Conservation (phyloP, 2,888 invertebrate species). For the Uropetala carovei region DNA sequence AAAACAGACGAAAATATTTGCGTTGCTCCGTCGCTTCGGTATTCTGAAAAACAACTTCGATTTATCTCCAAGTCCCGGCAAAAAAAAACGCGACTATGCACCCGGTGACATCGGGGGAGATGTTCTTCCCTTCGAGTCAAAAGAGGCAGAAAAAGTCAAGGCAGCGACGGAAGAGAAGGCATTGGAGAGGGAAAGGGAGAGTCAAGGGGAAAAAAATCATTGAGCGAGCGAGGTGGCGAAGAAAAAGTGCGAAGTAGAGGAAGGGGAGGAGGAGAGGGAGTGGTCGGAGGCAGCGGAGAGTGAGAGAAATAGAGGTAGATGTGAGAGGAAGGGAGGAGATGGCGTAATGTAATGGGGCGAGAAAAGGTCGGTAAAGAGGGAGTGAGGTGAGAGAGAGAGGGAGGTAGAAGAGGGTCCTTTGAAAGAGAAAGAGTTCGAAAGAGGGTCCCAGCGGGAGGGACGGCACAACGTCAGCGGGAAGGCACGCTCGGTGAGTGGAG, state of each 20-base stretch:
- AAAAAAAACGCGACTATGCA: too few relatives aligned
- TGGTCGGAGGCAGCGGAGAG: not conserved
- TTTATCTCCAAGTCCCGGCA: too few relatives aligned
- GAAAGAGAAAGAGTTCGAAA: too few relatives aligned
- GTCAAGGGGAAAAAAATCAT: not conserved
- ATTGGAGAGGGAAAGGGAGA: not conserved
- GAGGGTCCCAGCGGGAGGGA: too few relatives aligned
- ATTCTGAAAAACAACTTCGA: too few relatives aligned
- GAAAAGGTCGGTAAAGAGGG: too few relatives aligned
- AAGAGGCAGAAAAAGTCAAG: not conserved
- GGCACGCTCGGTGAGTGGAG: not conserved
- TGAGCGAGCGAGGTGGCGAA: not conserved
- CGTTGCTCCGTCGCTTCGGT: too few relatives aligned
- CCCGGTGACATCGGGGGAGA: too few relatives aligned
- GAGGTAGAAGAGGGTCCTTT: too few relatives aligned
- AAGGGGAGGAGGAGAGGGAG: not conserved
- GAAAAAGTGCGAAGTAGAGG: too few relatives aligned
- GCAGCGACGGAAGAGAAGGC: not conserved
- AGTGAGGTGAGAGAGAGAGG: not conserved
- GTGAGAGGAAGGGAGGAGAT: not conserved
- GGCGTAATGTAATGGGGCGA: not conserved
- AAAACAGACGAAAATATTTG: too few relatives aligned
- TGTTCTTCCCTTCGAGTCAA: too few relatives aligned
- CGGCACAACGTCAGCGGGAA: not conserved
- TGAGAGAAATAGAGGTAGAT: not conserved